Conservation (phyloP, 23 tunicate genomes). For the Oikopleura albicans region DNA sequence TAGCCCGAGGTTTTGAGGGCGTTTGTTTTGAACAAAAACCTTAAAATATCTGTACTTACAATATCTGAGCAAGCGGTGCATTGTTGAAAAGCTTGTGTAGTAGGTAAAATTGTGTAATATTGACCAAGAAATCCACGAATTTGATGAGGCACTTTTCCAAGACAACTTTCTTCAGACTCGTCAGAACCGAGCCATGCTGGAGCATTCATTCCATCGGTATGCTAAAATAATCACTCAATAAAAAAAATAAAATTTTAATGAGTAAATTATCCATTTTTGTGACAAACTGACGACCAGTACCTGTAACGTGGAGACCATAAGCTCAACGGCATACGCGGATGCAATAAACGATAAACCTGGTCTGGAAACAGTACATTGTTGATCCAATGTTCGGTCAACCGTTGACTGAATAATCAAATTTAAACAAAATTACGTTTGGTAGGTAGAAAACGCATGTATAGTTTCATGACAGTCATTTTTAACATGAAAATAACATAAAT, state of each 20-base stretch:
- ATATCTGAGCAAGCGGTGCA: constrained; percentile 80
- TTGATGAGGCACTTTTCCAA: constrained; percentile 81
- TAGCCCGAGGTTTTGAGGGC: no score
- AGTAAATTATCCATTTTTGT: background rate
- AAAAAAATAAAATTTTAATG: background rate
- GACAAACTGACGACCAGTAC: background rate
- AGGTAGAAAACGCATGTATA: no score
- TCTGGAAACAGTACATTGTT: constrained; percentile 96
- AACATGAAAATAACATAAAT: no score
- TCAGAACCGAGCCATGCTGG: constrained; percentile 20
- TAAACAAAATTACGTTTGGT: no score
- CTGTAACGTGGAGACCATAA: constrained; percentile 56
- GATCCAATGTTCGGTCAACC: constrained; percentile 64
- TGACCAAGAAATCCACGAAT: constrained; percentile 64
- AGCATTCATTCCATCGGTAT: constrained; percentile 27
- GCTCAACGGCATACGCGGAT: constrained; percentile 78
- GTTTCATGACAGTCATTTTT: no score
- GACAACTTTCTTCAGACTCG: constrained; percentile 20
- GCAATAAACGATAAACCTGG: constrained; percentile 96
- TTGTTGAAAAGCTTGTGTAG: constrained; percentile 50
- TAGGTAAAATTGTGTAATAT: constrained; percentile 45
- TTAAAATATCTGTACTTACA: constrained; percentile 16
- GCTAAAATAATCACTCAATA: constrained; percentile 20
- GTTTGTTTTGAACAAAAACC: background rate
- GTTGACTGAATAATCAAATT: constrained; percentile 32